Percentiles rank a stretch among this genome's conserved stretches.
Evolutionary conservation across 1,140 invertebrate species (phyloP).

Genomic region (Dreissena polymorpha): DNA sequence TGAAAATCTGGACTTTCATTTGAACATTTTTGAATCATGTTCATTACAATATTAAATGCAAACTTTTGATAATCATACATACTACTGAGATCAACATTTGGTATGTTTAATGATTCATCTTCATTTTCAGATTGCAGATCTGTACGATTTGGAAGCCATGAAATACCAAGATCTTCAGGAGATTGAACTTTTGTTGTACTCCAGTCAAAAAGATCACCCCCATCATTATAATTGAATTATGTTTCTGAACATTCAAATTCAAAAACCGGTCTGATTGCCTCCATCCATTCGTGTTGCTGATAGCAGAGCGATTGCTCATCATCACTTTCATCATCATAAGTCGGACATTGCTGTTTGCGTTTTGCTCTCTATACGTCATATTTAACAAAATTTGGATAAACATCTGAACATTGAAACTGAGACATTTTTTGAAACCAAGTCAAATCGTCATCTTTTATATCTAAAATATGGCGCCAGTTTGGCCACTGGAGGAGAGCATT

Average conservation of each 20-base stretch:
- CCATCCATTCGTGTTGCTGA: conserved; percentile 58
- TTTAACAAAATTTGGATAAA: conserved; percentile 59
- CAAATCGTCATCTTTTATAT: conserved; percentile 38
- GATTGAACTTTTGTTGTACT: no score
- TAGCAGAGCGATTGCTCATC: background rate
- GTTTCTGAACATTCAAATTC: conserved; percentile 14
- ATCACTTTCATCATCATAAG: no score
- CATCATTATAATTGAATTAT: conserved; percentile 56
- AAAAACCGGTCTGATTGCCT: conserved; percentile 28
- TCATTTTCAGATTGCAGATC: no score
- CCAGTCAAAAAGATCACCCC: no score
- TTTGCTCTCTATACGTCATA: conserved; percentile 53
- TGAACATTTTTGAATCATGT: background rate
- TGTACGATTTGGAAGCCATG: no score
- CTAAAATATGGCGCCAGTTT: conserved; percentile 41
- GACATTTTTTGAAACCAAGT: conserved; percentile 38
- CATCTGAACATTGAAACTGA: conserved; percentile 22
- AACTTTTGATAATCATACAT: conserved; percentile 50
- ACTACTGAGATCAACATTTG: no score
- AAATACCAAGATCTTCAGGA: no score
- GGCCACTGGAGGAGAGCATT: conserved; percentile 46
- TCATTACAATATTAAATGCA: conserved; percentile 48
- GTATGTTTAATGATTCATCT: no score
- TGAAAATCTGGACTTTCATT: conserved; percentile 8
- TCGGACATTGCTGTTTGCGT: background rate